A percentile compares a stretch with the other conserved stretches of the same genome.
phyloP scores from a whole-genome alignment of 2,113 vertebrate species.

The Pimephales promelas region DNA sequence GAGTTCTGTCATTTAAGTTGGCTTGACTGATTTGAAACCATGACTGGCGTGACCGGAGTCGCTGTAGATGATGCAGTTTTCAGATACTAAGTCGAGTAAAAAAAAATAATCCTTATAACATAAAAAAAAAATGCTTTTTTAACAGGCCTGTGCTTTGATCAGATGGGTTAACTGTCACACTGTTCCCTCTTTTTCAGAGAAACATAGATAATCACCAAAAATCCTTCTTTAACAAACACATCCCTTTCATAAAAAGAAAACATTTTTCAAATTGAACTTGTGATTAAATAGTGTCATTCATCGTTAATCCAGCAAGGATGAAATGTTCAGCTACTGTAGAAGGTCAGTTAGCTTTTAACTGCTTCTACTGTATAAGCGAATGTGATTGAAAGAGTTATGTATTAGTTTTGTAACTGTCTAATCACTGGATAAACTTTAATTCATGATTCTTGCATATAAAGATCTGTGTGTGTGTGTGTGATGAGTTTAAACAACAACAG shows the following conservation, averaged over 20 bases:
- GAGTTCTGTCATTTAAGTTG: background rate
- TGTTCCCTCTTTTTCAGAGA: constrained; percentile 8
- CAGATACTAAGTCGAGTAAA: background rate
- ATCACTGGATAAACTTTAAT: background rate
- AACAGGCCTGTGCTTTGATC: background rate
- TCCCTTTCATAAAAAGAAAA: constrained; percentile 4
- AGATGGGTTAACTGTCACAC: background rate
- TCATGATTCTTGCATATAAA: background rate
- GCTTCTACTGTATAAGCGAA: background rate
- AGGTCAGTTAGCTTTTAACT: constrained; percentile 4
- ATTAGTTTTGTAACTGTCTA: background rate
- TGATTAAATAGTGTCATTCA: background rate
- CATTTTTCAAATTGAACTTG: background rate
- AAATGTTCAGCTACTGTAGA: background rate
- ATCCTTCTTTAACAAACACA: constrained; percentile 14
- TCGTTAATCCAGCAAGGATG: constrained; percentile 11
- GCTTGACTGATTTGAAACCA: background rate
- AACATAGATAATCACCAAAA: constrained; percentile 3
- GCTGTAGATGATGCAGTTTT: background rate
- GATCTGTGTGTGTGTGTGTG: background rate
- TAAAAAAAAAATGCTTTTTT: background rate
- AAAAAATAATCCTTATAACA: background rate
- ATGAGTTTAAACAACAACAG: background rate
- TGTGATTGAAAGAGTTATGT: constrained; percentile 2
- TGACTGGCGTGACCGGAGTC: background rate